These are phyloP conservation scores for Drosophila ficusphila DNA, from an alignment of 1,140 invertebrate genomes.

Conservation along the genomic window DNA sequence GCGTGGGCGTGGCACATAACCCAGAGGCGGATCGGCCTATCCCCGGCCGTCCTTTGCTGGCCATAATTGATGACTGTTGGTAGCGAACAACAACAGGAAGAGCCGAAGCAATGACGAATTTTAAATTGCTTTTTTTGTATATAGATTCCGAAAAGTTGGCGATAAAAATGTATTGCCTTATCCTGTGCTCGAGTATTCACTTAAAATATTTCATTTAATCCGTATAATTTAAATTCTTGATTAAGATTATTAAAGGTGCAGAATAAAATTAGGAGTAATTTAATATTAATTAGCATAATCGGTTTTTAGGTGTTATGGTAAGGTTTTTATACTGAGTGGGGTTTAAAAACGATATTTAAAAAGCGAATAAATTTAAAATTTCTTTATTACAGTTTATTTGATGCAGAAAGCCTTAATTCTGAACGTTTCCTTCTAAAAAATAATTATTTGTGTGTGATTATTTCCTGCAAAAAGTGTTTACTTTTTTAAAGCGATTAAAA, in stretches of 20 bases:
- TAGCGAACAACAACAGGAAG: slow-evolving; percentile 58
- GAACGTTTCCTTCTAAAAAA: no score
- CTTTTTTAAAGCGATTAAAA: not conserved
- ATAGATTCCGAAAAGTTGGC: slow-evolving; percentile 37
- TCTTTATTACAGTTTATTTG: no score
- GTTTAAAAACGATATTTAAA: no score
- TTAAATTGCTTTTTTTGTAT: slow-evolving; percentile 62
- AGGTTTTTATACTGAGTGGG: no score
- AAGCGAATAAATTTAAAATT: no score
- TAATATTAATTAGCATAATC: not conserved
- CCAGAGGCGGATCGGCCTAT: slow-evolving; percentile 30
- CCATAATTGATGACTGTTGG: slow-evolving; percentile 78
- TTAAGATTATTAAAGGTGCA: slow-evolving; percentile 9
- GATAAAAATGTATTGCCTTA: slow-evolving; percentile 39
- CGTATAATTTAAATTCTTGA: slow-evolving; percentile 25
- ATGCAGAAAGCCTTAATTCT: no score
- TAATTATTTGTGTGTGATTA: no score
- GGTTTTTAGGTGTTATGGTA: not conserved
- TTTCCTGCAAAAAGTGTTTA: no score
- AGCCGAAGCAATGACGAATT: slow-evolving; percentile 51
- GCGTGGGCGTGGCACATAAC: slow-evolving; percentile 33
- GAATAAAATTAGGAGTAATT: slow-evolving; percentile 19
- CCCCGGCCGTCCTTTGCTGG: slow-evolving; percentile 26
- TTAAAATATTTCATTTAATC: slow-evolving; percentile 1
- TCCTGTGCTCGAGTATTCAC: slow-evolving; percentile 2